phyloP scores from a whole-genome alignment of 2,888 invertebrate genomes.

The Tipula unca region DNA sequence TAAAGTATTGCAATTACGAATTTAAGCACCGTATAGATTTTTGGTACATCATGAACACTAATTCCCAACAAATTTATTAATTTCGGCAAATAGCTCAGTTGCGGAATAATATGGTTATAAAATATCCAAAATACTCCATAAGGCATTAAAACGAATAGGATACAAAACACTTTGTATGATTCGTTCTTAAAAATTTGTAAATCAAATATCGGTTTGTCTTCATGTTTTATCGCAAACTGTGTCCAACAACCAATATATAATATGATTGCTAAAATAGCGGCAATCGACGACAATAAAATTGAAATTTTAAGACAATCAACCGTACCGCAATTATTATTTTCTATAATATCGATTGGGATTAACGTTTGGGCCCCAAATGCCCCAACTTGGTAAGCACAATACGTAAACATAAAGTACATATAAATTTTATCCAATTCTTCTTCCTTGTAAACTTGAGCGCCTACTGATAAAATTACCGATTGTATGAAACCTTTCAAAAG shows the following conservation, averaged over 20 bases:
- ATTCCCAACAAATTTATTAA: neutral
- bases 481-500: neutral
- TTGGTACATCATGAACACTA: neutral
- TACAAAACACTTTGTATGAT: neutral
- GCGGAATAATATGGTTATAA: neutral
- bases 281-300: neutral
- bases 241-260: neutral
- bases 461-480: neutral
- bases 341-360: neutral
- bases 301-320: neutral
- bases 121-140: neutral
- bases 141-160: neutral
- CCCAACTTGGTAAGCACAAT: neutral
- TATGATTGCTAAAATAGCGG: neutral
- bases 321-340: neutral
- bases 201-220: neutral
- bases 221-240: neutral
- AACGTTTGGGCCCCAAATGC: neutral
- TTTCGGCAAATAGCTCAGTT: neutral
- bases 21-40: neutral
- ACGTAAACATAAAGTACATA: neutral
- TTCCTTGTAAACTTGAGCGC: neutral
- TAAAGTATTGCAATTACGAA: neutral
- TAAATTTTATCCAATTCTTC: neutral
- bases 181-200: neutral